Base-by-base conservation (phyloP, 2,888 invertebrate genomes). In the Beris morrisii region DNA sequence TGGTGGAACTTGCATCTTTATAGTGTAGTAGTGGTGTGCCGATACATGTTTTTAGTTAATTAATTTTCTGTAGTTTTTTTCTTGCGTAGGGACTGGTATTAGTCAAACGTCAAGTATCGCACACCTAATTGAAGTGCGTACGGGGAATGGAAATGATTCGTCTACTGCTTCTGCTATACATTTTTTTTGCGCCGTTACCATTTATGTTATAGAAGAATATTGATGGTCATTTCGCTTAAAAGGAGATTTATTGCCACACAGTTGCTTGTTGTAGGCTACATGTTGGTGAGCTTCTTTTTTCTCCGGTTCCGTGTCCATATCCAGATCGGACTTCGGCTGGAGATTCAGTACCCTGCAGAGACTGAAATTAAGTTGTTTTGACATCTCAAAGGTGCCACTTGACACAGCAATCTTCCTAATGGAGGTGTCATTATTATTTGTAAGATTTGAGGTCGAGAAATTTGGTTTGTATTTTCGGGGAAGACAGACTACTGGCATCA, bases 281-380 rank as follows among this genome's bases (percentile, higher is more conserved):
- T 9, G 38, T 38, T 38, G 9, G 38, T 38, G 5, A 9, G 38
- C 5, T 38, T 38, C 9, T 38, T 38, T 38, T 38, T 38, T 38
- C 38, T 9, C 38, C 38, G 38, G 9, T 38, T 52, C 22, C 5
- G 28, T 52, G 28, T 9, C 28, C 12, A 22, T 52, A 22, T 12
- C 22, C 15, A 22, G 15, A 22, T 52, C 5, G 22, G 13, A 22
- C 52, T 22, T 52, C 9, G 52, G 22, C 12, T 52, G 28, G 28
- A 22, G 12, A 22, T 22, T 28, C 28, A 6, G 48, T 46, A 48
- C 44, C 59, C 48, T 30, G 59, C 22, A n/a, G 59, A 11, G 59
- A 48, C 22, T 59, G 30, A 48, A 59, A 59, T 59, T 59, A 28
- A 59, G 59, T 48, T 59, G 59, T 48, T 58, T 58, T 32, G 38